These are phyloP conservation scores for Enteromius afrohamiltoni DNA, from an alignment of 2,797 vertebrate species.

Conservation along the genomic window DNA sequence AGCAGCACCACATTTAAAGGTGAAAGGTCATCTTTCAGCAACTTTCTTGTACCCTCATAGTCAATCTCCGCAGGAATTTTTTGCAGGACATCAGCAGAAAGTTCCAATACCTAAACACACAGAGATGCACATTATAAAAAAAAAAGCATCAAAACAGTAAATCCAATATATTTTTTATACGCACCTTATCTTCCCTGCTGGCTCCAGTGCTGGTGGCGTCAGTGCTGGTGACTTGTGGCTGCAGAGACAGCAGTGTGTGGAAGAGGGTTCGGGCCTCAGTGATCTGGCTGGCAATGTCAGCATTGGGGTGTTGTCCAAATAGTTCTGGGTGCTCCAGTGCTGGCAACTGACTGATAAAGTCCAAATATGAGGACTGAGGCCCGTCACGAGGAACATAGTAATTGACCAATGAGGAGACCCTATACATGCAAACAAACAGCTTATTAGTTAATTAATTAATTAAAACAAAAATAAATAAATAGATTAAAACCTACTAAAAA, in stretches of 20 bases:
- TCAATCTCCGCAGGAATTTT: conserved; percentile 82
- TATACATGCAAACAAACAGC: conserved; percentile 58
- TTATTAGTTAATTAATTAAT: background rate
- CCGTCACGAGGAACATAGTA: conserved; percentile 86
- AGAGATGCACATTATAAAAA: conserved; percentile 22
- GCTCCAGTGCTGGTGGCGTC: conserved; percentile 62
- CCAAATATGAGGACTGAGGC: conserved; percentile 75
- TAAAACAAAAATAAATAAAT: background rate
- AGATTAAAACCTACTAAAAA: background rate
- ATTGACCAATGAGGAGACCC: conserved; percentile 77
- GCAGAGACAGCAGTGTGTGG: conserved; percentile 87
- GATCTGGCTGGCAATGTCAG: conserved; percentile 87
- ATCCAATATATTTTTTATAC: background rate
- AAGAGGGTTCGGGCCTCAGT: conserved; percentile 84
- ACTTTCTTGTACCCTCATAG: conserved; percentile 73
- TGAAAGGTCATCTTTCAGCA: conserved; percentile 78
- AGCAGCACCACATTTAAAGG: conserved; percentile 87
- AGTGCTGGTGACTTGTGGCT: conserved; percentile 80
- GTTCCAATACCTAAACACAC: conserved; percentile 81
- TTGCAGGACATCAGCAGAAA: conserved; percentile 78
- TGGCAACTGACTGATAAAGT: conserved; percentile 80
- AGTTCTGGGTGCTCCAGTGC: conserved; percentile 83
- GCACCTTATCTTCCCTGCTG: conserved; percentile 84
- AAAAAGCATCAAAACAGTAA: background rate
- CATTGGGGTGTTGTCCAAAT: conserved; percentile 90